These are phyloP conservation scores for Eurypyga helias DNA, from an alignment of 2,113 vertebrate genomes.

Conservation along the genomic window DNA sequence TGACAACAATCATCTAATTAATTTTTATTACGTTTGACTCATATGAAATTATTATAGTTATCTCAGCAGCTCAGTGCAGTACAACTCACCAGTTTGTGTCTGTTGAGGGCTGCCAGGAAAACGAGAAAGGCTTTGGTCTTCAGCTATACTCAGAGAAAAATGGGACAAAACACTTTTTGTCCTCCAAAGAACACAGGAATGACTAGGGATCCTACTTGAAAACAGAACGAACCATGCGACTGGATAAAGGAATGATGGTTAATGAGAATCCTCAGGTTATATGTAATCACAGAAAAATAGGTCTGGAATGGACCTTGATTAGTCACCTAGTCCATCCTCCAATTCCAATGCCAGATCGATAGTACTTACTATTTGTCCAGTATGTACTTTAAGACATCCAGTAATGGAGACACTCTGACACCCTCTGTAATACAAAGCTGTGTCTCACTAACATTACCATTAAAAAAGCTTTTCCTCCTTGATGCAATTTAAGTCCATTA, in stretches of 20 bases:
- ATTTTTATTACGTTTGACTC: neutral
- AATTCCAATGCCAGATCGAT: constrained; percentile 46
- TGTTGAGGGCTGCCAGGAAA: neutral
- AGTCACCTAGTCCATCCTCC: neutral
- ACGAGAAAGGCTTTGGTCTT: neutral
- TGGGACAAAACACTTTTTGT: neutral
- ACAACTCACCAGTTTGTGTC: neutral
- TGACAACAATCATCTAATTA: neutral
- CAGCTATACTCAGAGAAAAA: neutral
- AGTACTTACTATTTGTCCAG: constrained; percentile 13
- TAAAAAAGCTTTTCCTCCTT: constrained; percentile 30
- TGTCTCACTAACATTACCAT: constrained; percentile 38
- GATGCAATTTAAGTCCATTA: constrained; percentile 50
- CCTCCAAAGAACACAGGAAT: neutral
- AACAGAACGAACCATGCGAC: neutral
- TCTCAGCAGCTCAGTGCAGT: neutral
- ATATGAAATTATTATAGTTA: neutral
- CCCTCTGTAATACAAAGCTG: neutral
- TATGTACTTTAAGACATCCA: neutral
- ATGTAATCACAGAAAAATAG: constrained; percentile 7
- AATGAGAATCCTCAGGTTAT: neutral
- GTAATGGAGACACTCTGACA: constrained; percentile 21
- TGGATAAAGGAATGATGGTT: neutral
- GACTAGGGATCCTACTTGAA: neutral
- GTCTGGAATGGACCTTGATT: neutral